These are phyloP conservation scores for Leuciscus idus DNA, from an alignment of 2,113 vertebrate genomes.

Conservation along the genomic window DNA sequence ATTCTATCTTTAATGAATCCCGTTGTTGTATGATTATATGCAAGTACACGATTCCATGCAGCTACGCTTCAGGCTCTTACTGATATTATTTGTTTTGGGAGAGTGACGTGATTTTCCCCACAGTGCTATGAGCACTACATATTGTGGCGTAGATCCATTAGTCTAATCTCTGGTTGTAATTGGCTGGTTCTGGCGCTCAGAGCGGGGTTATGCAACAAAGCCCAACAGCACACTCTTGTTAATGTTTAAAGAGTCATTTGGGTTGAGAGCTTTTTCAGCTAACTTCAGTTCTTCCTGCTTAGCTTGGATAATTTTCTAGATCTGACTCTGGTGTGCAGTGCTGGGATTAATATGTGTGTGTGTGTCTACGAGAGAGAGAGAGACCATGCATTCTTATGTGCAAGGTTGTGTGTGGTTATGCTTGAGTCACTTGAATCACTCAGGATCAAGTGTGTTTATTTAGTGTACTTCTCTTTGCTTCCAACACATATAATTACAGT, in stretches of 20 bases:
- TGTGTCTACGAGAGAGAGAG: background rate
- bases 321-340: constrained; percentile 5
- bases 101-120: constrained; percentile 31
- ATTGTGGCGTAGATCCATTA: constrained; percentile 54
- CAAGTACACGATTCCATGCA: background rate
- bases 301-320: constrained; percentile 42
- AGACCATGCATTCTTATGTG: background rate
- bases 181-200: constrained; percentile 48
- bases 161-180: constrained; percentile 53
- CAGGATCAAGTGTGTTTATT: constrained; percentile 3
- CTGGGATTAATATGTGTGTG: constrained; percentile 8
- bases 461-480: background rate
- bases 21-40: background rate
- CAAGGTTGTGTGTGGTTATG: background rate
- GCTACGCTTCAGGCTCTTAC: background rate
- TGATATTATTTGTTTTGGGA: constrained; percentile 28
- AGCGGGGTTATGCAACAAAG: constrained; percentile 43
- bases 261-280: constrained; percentile 52
- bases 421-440: background rate
- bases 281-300: constrained; percentile 46
- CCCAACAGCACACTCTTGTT: constrained; percentile 51
- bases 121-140: constrained; percentile 31
- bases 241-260: constrained; percentile 59
- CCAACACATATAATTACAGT: background rate
- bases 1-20: background rate